phyloP scores from a whole-genome alignment of 2,888 invertebrate species.

The Leucania comma region DNA sequence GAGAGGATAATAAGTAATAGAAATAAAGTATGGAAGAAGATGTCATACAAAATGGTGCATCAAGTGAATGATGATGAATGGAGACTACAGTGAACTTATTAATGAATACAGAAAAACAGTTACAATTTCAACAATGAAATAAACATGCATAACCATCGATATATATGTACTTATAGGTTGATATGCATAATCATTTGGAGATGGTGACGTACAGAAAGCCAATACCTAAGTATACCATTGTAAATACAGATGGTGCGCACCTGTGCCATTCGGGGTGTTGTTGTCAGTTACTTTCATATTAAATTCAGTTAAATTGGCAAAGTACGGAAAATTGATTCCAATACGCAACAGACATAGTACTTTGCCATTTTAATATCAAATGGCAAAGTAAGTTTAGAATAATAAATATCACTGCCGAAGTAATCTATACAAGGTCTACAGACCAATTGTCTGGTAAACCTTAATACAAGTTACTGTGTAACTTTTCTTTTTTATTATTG shows the following conservation, averaged over 20 bases:
- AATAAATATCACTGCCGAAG: too few species aligned
- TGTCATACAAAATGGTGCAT: background rate
- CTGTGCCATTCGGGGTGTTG: background rate
- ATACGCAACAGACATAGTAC: background rate
- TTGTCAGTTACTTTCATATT: background rate
- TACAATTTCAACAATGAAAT: background rate
- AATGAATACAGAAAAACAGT: background rate
- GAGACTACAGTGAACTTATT: background rate
- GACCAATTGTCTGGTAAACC: too few species aligned
- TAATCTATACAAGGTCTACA: too few species aligned
- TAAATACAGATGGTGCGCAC: slow-evolving; percentile 14
- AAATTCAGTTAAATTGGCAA: background rate
- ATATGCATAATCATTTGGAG: background rate
- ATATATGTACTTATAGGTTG: too few species aligned
- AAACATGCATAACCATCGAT: too few species aligned
- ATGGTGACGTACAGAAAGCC: background rate
- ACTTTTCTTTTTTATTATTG: too few species aligned
- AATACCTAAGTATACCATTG: background rate
- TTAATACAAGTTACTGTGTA: too few species aligned
- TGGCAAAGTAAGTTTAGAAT: too few species aligned
- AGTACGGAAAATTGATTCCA: background rate
- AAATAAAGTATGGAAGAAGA: background rate
- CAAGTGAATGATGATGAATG: background rate
- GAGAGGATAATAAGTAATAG: background rate
- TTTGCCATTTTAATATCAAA: too few species aligned